Evolutionary conservation across 2,113 vertebrate species (phyloP).

Genomic region (Nannobrachium achirus): DNA sequence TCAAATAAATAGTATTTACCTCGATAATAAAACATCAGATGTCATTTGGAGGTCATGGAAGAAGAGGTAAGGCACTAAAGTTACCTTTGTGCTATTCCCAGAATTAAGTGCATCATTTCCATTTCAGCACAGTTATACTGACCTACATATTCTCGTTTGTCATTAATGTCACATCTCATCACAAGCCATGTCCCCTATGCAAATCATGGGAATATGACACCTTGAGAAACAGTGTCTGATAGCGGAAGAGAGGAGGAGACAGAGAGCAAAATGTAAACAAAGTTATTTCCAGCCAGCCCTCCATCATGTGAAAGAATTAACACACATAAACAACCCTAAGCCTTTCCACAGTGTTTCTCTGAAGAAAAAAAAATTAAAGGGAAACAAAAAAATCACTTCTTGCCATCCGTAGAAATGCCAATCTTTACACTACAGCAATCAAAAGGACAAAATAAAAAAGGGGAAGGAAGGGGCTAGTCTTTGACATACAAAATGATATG

Average conservation of each 20-base stretch:
- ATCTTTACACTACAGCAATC: slow-evolving; percentile 54
- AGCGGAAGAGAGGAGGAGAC: slow-evolving; percentile 34
- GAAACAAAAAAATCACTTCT: slow-evolving; percentile 29
- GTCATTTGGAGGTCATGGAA: slow-evolving; percentile 26
- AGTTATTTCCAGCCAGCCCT: slow-evolving; percentile 60
- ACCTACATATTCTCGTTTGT: slow-evolving; percentile 18
- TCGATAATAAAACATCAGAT: slow-evolving; percentile 33
- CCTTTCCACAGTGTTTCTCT: slow-evolving; percentile 57
- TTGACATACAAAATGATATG: not conserved
- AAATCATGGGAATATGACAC: slow-evolving; percentile 54
- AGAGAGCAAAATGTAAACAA: slow-evolving; percentile 71
- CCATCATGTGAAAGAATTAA: slow-evolving; percentile 23
- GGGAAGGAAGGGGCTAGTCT: not conserved
- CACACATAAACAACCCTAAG: slow-evolving; percentile 49
- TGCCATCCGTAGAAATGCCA: slow-evolving; percentile 23
- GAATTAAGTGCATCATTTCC: slow-evolving; percentile 58
- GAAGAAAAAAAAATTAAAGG: no score
- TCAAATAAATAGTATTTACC: slow-evolving; percentile 71
- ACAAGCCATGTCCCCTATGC: not conserved
- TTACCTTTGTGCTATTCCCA: slow-evolving; percentile 31
- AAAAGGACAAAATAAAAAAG: not conserved
- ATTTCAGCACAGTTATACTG: slow-evolving; percentile 21
- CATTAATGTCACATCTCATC: slow-evolving; percentile 11
- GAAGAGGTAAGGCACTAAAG: slow-evolving; percentile 46
- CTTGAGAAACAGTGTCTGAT: slow-evolving; percentile 44